These are phyloP conservation scores for Bombus superbus DNA, from an alignment of 1,140 invertebrate genomes.

Conservation along the genomic window DNA sequence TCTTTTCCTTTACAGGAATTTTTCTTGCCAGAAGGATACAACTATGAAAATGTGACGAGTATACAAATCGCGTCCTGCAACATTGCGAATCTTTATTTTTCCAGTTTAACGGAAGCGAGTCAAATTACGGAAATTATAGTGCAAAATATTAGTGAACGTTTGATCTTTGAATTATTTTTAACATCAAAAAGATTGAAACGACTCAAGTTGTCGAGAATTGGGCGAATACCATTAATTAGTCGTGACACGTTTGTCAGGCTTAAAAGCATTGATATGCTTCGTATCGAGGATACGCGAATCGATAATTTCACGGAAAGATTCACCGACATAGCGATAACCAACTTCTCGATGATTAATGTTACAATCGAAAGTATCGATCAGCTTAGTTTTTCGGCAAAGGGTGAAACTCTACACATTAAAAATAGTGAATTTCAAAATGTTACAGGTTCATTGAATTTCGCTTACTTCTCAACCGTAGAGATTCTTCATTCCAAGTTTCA, in stretches of 20 bases:
- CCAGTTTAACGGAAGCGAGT: conserved; percentile 56
- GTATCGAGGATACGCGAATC: conserved; percentile 65
- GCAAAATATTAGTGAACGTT: conserved; percentile 66
- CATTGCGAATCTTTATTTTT: conserved; percentile 59
- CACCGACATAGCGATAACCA: conserved; percentile 39
- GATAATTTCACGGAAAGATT: conserved; percentile 69
- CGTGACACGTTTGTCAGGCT: conserved; percentile 60
- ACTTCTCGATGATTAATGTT: conserved; percentile 70
- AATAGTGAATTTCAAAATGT: conserved; percentile 63
- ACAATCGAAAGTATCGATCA: conserved; percentile 59
- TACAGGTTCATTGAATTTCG: conserved; percentile 59
- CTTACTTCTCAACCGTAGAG: conserved; percentile 61
- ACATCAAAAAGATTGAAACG: conserved; percentile 54
- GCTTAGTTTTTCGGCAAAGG: conserved; percentile 64
- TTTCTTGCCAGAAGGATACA: conserved; percentile 54
- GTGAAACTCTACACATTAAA: conserved; percentile 54
- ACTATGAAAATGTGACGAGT: conserved; percentile 67
- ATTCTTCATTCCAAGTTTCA: conserved; percentile 69
- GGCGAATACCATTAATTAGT: conserved; percentile 64
- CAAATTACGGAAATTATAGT: conserved; percentile 64
- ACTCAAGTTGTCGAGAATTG: conserved; percentile 64
- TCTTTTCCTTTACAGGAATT: conserved; percentile 64
- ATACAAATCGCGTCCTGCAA: conserved; percentile 64
- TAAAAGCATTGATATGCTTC: conserved; percentile 57
- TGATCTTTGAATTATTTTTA: conserved; percentile 61